Evolutionary conservation across 1,140 invertebrate species (phyloP), one percentile per base, ranked within the genome.

Genomic region (Linepithema humile): DNA sequence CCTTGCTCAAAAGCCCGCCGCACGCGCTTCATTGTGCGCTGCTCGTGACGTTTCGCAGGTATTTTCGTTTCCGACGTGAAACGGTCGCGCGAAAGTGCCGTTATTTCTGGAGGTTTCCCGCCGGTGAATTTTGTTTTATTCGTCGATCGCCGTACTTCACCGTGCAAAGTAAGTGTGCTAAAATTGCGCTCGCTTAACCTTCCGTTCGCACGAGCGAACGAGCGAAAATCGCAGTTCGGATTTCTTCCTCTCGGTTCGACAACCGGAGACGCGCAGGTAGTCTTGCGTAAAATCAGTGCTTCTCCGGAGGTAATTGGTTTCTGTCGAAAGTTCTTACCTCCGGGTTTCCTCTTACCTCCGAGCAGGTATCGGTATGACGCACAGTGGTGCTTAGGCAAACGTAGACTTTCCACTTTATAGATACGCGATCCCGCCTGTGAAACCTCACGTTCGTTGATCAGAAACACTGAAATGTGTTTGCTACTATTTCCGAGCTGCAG

Each of bases 81-180:
- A 72, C 75, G 72, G n/a, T 23, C 17, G 29, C 20, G 55, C 12
- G 45, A 57, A 60, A 73, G 50, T 12, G 29, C 53, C 57, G 86
- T 86, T 87, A 87, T 87, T 87, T 87, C 69, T 57, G 72, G 72
- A 50, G 29, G 32, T 83, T 78, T 75, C 65, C 59, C 9, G 15
- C 10, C 59, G 26, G 65, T 75, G 70, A 55, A 38, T 32, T n/a
- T 62, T 53, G 77, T 83, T 82, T 86, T 86, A 86, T 86, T 85
- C 57, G 29, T 32, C 65, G 23, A 12, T 55, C 75, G 53, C n/a
- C 35, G 43, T 55, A 35, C 80, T 74, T 43, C 26, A 38, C 20
- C 15, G n/a, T 35, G 75, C 20, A 26, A 7, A 6, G 9, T 57
- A 40, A 26, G 38, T 67, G 38, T 12, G 60, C 62, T 73, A 82